Base-by-base conservation (phyloP, 1,140 invertebrate species). In the Apis dorsata region DNA sequence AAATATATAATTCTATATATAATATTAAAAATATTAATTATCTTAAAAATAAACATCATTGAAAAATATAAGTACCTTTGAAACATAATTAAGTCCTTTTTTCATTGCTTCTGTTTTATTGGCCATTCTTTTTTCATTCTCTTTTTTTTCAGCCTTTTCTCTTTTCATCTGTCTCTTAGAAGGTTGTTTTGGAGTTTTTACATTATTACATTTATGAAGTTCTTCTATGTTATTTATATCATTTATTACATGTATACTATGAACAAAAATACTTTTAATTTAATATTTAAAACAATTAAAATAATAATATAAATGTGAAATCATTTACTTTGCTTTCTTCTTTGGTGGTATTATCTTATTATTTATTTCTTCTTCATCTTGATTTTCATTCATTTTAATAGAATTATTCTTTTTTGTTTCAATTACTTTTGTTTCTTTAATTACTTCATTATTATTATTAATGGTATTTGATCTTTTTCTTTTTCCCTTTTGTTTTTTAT, bases 61-160 rank as follows among this genome's bases (percentile, higher is more conserved):
- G 12, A 8, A 71, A n/a, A 53, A 51, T 15, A 49, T 66, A 84
- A 19, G 70, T 87, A 93, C 93, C 84, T 90, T 91, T 24, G 90
- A 93, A 66, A 94, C 60, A 83, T 94, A 94, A 81, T 84, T 91
- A 12, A 92, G 79, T 21, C 91, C 91, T 78, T 91, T 93, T 28
- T 88, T 80, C 53, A 85, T 91, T 51, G 85, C 81, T 62, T 90
- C 84, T 68, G 86, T 79, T 86, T 84, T 91, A 74, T 49, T 80
- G 34, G 82, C 81, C 70, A 90, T 78, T 70, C 19, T 86, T 51
- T 83, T 89, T 59, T 89, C 84, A 55, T 68, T 44, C 69, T 85
- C 86, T 72, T 62, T 84, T 53, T 76, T 60, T 63, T 89, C 76
- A 69, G 81, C 78, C 10, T 90, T 93, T 85, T 91, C 86, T 75